Evolutionary conservation across 2,797 vertebrate genomes (phyloP), one percentile per base, ranked within the genome.

Genomic region (Fringilla coelebs): DNA sequence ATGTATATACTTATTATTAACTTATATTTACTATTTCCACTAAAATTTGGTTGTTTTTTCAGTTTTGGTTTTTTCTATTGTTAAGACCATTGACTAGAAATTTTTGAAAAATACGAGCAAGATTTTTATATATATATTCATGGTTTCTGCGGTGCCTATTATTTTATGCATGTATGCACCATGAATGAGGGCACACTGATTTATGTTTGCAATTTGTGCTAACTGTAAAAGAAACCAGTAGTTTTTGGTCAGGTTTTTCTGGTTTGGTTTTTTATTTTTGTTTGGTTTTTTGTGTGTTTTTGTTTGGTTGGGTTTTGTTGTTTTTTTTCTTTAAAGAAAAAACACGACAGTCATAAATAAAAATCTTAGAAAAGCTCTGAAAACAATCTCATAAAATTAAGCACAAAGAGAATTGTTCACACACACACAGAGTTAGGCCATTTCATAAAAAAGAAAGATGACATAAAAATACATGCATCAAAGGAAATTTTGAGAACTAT

Each of bases 191-290:
- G 13, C 25, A 68, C 34, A 26, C 5, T 62, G 58, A 87, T 78
- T 81, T 82, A 75, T 77, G 11, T 31, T 68, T 72, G 16, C 31
- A 94, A 78, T 96, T 90, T 90, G 20, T 45, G 65, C 36, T 84
- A 87, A 51, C 31, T 1, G 0, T 90, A 82, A 82, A 89, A 77
- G 36, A 85, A 88, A 7, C 13, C 4, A 67, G 32, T 26, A 60
- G 10, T 46, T 60, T 49, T 58, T 28, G 8, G 6, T 36, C 24
- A 16, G 13, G 3, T 3, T 29, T 45, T 25, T 34, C 58, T 54
- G 28, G 8, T 9, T n/a, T 8, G 11, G 5, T 17, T 2, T 13
- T 38, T 46, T 4, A 13, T 68, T 68, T 24, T 29, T 28, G 0
- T 9, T 38, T 46, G 4, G n/a, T n/a, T n/a, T n/a, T 20, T 58